A percentile compares a stretch with the other conserved stretches of the same genome.
phyloP scores from a whole-genome alignment of 2,888 invertebrate genomes.

The Morpho helenor region DNA sequence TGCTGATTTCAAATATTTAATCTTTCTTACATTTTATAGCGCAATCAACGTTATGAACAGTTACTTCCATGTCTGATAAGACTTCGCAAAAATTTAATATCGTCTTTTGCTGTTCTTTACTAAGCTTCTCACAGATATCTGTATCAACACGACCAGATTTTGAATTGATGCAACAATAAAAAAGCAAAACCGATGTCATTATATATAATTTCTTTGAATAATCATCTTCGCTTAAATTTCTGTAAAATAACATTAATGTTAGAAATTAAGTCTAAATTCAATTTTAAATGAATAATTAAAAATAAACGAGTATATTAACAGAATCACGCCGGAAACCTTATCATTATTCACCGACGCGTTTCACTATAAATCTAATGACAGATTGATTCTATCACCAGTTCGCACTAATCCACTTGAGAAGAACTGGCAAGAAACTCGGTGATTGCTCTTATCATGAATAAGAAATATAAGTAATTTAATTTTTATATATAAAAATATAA shows the following conservation, averaged over 20 bases:
- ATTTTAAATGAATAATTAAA: no score
- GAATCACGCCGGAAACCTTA: no score
- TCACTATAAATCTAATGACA: no score
- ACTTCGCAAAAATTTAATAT: constrained; percentile 53
- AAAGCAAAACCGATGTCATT: constrained; percentile 45
- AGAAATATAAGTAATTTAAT: no score
- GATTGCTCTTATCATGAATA: no score
- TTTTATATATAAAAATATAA: no score
- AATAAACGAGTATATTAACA: no score
- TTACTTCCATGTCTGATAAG: constrained; percentile 47
- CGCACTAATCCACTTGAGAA: no score
- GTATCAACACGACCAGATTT: constrained; percentile 39
- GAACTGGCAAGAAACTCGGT: no score
- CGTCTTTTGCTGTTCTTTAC: constrained; percentile 42
- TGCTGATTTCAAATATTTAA: not conserved
- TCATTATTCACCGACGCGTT: no score
- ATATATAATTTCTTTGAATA: constrained; percentile 43
- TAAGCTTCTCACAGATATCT: constrained; percentile 44
- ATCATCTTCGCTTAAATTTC: constrained; percentile 42
- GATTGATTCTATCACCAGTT: no score
- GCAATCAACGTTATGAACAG: constrained; percentile 20
- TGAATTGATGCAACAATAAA: constrained; percentile 49
- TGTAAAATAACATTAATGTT: constrained; percentile 21
- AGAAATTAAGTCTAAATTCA: no score
- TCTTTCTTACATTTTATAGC: not conserved